Evolutionary conservation across 1,140 invertebrate species (phyloP), one percentile per base, ranked within the genome.

Genomic region (Achatina immaculata): DNA sequence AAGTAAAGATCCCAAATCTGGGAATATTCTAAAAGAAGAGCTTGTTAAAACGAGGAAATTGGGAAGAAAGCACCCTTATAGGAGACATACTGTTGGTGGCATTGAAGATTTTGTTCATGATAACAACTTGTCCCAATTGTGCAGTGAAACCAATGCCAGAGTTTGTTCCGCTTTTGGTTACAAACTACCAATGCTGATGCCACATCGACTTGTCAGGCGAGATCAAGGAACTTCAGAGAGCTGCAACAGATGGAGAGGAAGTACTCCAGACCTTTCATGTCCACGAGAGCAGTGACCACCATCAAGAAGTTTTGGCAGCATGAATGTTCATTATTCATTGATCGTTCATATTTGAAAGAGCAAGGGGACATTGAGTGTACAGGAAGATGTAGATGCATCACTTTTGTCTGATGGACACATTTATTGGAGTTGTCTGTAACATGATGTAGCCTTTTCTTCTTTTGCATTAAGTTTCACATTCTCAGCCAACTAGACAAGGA

Each of bases 81-180:
- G 69, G 55, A 92, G 96, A n/a, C 96, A 97, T 90, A 98, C 96
- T 0, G 96, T 98, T 0, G 96, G 96, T 43, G 96, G 96, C 28
- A 96, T 95, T 0, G 95, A 96, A 88, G 96, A 97, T 89, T 95
- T 94, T 42, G 94, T 95, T 85, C 94, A 95, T 84, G 92, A 94
- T 48, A 85, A 85, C 42, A 71, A 93, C 90, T 73, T 94, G 92
- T 92, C 86, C 93, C 79, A 80, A 40, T 72, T 86, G 19, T 82
- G 81, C 43, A 74, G 78, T 36, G 48, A 93, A 93, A 75, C 45
- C 1, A 80, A 65, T 36, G 75, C 28, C 11, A 38, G 42, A 16
- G 45, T 38, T n/a, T 69, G 62, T n/a, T 21, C 34, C 0, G 82
- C 81, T 9, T 81, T 79, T 36, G 42, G 66, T 28, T 66, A 62